Evolutionary conservation across 2,113 vertebrate genomes (phyloP), one percentile per base, ranked within the genome.

Genomic region (Pelmatolapia mariae): DNA sequence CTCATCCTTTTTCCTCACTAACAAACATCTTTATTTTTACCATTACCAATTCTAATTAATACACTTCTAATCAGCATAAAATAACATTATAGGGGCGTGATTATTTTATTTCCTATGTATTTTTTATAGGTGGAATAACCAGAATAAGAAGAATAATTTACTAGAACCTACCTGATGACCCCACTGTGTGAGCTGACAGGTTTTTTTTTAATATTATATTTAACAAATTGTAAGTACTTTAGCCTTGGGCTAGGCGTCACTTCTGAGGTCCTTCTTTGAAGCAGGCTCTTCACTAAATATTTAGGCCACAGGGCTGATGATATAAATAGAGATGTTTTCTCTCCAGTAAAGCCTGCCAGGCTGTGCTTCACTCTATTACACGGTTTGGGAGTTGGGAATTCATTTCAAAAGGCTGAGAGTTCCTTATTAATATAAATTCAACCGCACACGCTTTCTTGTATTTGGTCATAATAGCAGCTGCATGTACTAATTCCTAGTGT

Each of bases 281-380:
- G 84, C 85, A 52, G 66, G 16, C 40, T 87, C 45, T 52, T 73
- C 61, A 85, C 94, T 90, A 91, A 93, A 92, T 91, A 93, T 93
- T 92, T 86, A 91, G 85, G 88, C 91, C 89, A 71, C 6, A 2
- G 82, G 80, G 57, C 56, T 83, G 85, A 59, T 73, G 90, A 59
- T 88, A 89, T 85, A 90, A 95, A 93, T 90, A 93, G 85, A 84
- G 38, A 84, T 3, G 15, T 78, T 80, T 45, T 56, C 79, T 85
- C 84, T 86, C 29, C 83, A 82, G 54, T 63, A 68, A 87, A 79
- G 68, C 80, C 66, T 89, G 82, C 81, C 86, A 82, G 80, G 85
- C 22, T 33, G 78, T 38, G 56, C 57, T 59, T 26, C 12, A 13
- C 53, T 73, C 45, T 73, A 33, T 80, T 83, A 76, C 10, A 52